Conservation (phyloP, 2,113 vertebrate genomes). For the Hippocampus barbouri region DNA sequence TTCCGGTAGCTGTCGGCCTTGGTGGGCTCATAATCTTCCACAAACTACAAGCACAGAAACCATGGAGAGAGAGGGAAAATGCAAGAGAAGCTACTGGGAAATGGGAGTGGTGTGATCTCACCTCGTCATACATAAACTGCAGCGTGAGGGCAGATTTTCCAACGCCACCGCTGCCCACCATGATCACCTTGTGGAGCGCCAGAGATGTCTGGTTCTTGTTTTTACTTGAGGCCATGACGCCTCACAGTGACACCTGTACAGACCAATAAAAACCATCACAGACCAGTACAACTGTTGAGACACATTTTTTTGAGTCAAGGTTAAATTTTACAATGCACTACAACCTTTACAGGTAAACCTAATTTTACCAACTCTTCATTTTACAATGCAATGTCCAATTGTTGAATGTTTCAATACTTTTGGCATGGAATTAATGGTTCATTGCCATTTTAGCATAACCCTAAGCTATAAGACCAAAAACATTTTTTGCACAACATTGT, state of each 20-base stretch:
- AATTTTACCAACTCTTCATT: not conserved
- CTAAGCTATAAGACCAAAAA: too few species aligned
- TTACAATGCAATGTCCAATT: not conserved
- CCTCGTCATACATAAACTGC: slow-evolving; percentile 78
- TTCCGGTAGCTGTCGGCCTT: slow-evolving; percentile 99
- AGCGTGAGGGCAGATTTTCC: slow-evolving; percentile 74
- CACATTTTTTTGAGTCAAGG: not conserved
- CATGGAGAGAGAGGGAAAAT: not conserved
- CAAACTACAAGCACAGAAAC: slow-evolving; percentile 74
- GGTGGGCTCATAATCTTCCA: slow-evolving; percentile 98
- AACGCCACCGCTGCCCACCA: slow-evolving; percentile 75
- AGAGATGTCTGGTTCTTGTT: slow-evolving; percentile 71
- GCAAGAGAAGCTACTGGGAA: not conserved
- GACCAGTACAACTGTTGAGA: too few species aligned
- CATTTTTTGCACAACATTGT: too few species aligned
- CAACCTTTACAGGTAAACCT: not conserved
- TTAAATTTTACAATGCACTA: not conserved
- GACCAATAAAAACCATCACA: not conserved
- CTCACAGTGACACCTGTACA: not conserved
- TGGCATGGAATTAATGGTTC: too few species aligned
- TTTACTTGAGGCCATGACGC: slow-evolving; percentile 68
- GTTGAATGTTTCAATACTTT: too few species aligned
- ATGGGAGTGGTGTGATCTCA: slow-evolving; percentile 27
- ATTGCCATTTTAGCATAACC: too few species aligned
- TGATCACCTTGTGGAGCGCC: slow-evolving; percentile 75